phyloP scores from a whole-genome alignment of 2,888 invertebrate genomes.

The Lamproptera curius region DNA sequence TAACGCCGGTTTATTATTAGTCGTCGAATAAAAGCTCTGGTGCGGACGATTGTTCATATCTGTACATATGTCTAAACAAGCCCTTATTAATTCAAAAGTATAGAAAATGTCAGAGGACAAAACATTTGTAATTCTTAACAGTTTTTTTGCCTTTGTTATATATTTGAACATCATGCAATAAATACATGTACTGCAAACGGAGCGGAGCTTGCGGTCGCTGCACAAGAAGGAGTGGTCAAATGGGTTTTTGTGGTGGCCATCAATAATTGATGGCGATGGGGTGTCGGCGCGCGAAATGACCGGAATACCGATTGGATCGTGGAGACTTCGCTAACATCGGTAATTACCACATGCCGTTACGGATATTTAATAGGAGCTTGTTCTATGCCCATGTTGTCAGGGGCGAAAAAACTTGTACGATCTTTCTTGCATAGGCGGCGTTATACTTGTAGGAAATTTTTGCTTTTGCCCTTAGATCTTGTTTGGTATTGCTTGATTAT shows the following conservation, averaged over 20 bases:
- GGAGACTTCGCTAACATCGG: background rate
- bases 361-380: background rate
- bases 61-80: too few relatives aligned
- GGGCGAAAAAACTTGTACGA: background rate
- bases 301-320: background rate
- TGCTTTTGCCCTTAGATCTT: background rate
- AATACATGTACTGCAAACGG: background rate
- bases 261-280: background rate
- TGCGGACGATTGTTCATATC: too few relatives aligned
- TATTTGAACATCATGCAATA: slow-evolving; percentile 6
- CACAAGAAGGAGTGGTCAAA: background rate
- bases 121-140: background rate
- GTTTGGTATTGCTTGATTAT: background rate
- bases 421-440: background rate
- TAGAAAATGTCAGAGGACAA: background rate
- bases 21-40: too few relatives aligned
- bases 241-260: background rate
- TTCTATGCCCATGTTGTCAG: background rate
- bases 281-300: background rate
- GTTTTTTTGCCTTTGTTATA: background rate
- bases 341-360: background rate
- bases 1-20: too few relatives aligned
- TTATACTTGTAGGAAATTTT: background rate
- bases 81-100: too few relatives aligned
- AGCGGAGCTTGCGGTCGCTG: background rate